phyloP scores from a whole-genome alignment of 2,888 invertebrate genomes.

The Oscheius sp. region DNA sequence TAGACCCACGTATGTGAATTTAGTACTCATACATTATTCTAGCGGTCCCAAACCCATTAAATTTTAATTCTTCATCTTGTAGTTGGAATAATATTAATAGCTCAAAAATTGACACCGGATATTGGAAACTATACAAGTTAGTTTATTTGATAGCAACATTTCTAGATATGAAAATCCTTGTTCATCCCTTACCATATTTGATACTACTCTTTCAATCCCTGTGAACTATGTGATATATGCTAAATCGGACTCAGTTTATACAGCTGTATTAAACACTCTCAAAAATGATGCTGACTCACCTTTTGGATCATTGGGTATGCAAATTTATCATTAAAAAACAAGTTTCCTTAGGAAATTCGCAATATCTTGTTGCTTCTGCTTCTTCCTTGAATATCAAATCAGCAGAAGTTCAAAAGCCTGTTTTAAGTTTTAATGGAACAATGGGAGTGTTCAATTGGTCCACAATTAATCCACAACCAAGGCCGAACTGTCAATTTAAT shows the following conservation, averaged over 20 bases:
- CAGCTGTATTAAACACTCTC: slow-evolving; percentile 5
- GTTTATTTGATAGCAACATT: background rate
- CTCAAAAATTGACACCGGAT: background rate
- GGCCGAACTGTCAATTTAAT: background rate
- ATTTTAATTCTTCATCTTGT: background rate
- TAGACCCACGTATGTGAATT: background rate
- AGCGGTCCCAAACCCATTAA: background rate
- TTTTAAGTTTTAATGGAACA: too few relatives aligned
- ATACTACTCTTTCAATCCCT: background rate
- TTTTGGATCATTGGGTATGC: background rate
- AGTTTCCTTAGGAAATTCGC: too few relatives aligned
- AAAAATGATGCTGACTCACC: background rate
- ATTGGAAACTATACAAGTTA: slow-evolving; percentile 17
- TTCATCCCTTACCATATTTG: background rate
- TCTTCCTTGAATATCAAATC: too few relatives aligned
- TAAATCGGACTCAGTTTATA: background rate
- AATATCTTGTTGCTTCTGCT: too few relatives aligned
- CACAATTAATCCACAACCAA: background rate
- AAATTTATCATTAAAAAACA: too few relatives aligned
- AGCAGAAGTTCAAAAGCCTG: too few relatives aligned
- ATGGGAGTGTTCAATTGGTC: too few relatives aligned
- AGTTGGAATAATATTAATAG: background rate
- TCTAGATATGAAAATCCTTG: background rate
- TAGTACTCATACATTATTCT: background rate
- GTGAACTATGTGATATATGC: background rate